Percentiles rank a stretch among this genome's conserved stretches.
Conservation (phyloP, 1,140 invertebrate genomes). For the Cotesia glomerata region DNA sequence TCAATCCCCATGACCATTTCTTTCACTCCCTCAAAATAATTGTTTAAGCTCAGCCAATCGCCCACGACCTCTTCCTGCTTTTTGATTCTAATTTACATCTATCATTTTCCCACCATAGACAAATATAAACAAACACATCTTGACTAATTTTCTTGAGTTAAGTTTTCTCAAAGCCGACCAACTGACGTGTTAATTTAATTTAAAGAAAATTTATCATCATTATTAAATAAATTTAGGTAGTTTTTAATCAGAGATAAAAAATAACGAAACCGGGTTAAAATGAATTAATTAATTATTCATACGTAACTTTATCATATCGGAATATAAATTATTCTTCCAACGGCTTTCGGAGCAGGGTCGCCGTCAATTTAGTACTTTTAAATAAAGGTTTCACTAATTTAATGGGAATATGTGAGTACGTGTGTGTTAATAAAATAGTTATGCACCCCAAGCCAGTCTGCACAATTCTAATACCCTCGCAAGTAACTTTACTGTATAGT, state of each 20-base stretch:
- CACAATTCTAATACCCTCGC: slow-evolving; percentile 52
- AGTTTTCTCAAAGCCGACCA: no score
- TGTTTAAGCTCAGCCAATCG: slow-evolving; percentile 4
- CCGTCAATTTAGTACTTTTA: not conserved
- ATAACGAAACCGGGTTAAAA: no score
- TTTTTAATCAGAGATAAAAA: no score
- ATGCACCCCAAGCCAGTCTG: slow-evolving; percentile 40
- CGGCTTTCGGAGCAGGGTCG: not conserved
- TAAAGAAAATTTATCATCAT: no score
- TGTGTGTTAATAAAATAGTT: slow-evolving; percentile 19
- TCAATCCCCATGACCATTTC: slow-evolving; percentile 16
- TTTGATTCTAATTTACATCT: slow-evolving; percentile 8
- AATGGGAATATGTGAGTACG: not conserved
- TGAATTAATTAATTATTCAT: no score
- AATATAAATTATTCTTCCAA: not conserved
- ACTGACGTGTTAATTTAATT: no score
- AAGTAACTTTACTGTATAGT: slow-evolving; percentile 41
- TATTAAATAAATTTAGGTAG: no score
- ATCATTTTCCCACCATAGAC: not conserved
- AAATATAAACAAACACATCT: not conserved
- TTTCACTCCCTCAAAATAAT: not conserved
- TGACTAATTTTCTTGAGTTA: not conserved
- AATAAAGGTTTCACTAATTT: slow-evolving; percentile 2
- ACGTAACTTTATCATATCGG: no score
- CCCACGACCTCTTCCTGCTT: not conserved